Percentiles rank a stretch among this genome's conserved stretches.
phyloP scores from a whole-genome alignment of 2,888 invertebrate species.

The Cantharis rustica region DNA sequence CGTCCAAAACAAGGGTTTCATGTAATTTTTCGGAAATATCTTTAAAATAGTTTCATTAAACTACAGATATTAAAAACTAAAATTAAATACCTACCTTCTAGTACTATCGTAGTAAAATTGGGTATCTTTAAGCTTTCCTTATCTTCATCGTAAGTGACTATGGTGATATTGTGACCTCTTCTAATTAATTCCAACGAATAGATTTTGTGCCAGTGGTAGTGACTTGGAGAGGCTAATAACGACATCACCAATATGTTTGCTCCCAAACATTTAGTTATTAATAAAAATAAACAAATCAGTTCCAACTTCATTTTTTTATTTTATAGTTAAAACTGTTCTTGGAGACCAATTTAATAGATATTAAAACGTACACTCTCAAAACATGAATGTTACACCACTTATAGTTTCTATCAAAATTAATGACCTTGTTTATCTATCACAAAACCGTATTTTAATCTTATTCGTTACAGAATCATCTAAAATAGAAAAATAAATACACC shows the following conservation, averaged over 20 bases:
- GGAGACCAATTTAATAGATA: no score
- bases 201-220: constrained; percentile 22
- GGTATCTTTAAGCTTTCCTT: not conserved
- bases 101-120: constrained; percentile 22
- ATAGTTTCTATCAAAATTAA: no score
- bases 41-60: not conserved
- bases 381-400: no score
- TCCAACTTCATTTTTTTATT: not conserved
- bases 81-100: no score
- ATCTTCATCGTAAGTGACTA: constrained; percentile 13
- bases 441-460: no score
- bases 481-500: no score
- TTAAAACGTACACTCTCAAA: no score
- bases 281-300: not conserved
- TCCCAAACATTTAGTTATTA: not conserved
- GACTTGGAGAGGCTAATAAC: constrained; percentile 21
- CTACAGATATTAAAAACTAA: no score
- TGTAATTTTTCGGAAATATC: not conserved
- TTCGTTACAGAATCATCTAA: no score
- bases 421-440: no score
- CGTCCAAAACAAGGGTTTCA: not conserved
- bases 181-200: constrained; percentile 12
- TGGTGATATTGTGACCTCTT: constrained; percentile 25
- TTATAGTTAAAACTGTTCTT: no score
- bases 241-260: constrained; percentile 26